Evolutionary conservation across 2,797 vertebrate genomes (phyloP), one percentile per base, ranked within the genome.

Genomic region (Chloroceryle amazona): DNA sequence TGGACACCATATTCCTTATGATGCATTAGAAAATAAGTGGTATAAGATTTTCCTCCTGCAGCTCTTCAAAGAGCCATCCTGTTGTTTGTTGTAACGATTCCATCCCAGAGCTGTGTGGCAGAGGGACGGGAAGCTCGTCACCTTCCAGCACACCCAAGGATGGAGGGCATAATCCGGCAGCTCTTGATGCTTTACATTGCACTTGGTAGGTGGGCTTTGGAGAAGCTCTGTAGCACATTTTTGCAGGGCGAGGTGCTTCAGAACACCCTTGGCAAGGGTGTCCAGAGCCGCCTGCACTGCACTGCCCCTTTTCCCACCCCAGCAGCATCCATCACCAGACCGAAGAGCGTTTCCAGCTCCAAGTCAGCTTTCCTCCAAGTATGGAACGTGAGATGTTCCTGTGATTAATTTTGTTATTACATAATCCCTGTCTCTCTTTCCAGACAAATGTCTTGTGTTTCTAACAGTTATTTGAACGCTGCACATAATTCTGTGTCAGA

Each of bases 131-230:
- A 57, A 60, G 22, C 19, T 83, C 1, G 0, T 57, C 41, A 18
- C 10, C 10, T 89, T 68, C 54, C 39, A 65, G 44, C 18, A 49
- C 23, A 35, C 14, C 10, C 8, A 16, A 3, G 20, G 35, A 80
- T 28, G 20, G 80, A 58, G 10, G 0, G 0, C 60, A 28, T 46
- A n/a, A 11, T 22, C 41, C 47, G 33, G 26, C 22, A 74, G 35
- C 12, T 4, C 35, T 66, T 0, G 0, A 0, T 39, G 47, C 3
- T 49, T 61, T 72, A 3, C 13, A 5, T 0, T 1, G 11, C 15
- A 15, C 58, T 63, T 21, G 3, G 23, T 66, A 8, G 26, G 21
- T 33, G 26, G 74, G 21, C 31, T 66, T 28, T 86, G 57, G 61
- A 84, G 60, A 66, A 75, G 63, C 37, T 26, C 33, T 33, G 16